Conservation (phyloP, 2,113 vertebrate species). For the Cephalopterus ornatus region DNA sequence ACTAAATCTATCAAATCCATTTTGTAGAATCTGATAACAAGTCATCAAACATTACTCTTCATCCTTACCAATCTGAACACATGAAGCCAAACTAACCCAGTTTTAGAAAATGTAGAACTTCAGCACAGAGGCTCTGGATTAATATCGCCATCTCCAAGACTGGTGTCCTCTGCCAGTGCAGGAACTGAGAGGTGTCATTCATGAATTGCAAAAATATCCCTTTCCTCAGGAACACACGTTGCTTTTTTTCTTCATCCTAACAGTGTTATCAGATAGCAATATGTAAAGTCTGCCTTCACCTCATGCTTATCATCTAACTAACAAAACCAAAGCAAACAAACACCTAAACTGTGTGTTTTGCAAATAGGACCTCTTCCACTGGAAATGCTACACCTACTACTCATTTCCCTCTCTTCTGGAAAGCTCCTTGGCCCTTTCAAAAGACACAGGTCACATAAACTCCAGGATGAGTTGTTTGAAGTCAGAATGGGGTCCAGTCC, state of each 20-base stretch:
- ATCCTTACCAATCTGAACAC: neutral
- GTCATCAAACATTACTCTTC: neutral
- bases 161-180: neutral
- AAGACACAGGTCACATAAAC: neutral
- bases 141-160: rapidly evolving
- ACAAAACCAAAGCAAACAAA: conserved; percentile 18
- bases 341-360: neutral
- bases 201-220: neutral
- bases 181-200: neutral
- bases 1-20: neutral
- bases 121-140: neutral
- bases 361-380: conserved; percentile 31
- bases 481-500: neutral
- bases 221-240: neutral
- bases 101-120: neutral
- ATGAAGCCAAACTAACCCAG: neutral
- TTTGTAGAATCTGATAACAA: neutral
- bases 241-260: neutral
- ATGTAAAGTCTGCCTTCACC: neutral
- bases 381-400: conserved; percentile 32
- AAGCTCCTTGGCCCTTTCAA: conserved; percentile 10
- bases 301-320: neutral
- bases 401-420: conserved; percentile 39
- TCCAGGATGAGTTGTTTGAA: conserved; percentile 23
- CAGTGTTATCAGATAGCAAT: neutral